Percentiles rank a stretch among this genome's conserved stretches.
phyloP scores from a whole-genome alignment of 1,140 invertebrate species.

The Archivesica marissinica region DNA sequence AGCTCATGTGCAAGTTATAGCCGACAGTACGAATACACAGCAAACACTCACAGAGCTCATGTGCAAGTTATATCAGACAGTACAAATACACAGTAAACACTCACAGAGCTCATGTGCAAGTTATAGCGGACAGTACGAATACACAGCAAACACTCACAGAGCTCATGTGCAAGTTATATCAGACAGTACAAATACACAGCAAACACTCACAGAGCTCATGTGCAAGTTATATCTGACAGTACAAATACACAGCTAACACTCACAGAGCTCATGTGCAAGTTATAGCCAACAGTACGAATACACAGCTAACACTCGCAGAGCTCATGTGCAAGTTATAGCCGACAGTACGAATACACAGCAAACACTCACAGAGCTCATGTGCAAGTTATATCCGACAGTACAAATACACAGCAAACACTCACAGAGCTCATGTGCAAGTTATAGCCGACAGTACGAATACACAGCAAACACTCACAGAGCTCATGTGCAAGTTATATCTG shows the following conservation, averaged over 20 bases:
- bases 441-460: slow-evolving; percentile 57
- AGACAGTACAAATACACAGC: slow-evolving; percentile 60
- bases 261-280: too few relatives aligned
- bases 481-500: too few relatives aligned
- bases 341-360: slow-evolving; percentile 60
- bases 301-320: slow-evolving; percentile 36
- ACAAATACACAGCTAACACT: slow-evolving; percentile 54
- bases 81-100: slow-evolving; percentile 55
- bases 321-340: too few relatives aligned
- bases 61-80: slow-evolving; percentile 53
- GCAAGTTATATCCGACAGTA: slow-evolving; percentile 54
- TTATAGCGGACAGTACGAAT: slow-evolving; percentile 56
- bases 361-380: slow-evolving; percentile 30
- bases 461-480: slow-evolving; percentile 39
- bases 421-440: too few relatives aligned
- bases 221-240: slow-evolving; percentile 53
- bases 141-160: slow-evolving; percentile 43
- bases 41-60: slow-evolving; percentile 34
- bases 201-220: slow-evolving; percentile 31
- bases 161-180: too few relatives aligned
- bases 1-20: too few relatives aligned
- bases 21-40: slow-evolving; percentile 60
- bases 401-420: slow-evolving; percentile 54
- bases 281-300: slow-evolving; percentile 56
- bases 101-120: too few relatives aligned